Evolutionary conservation across 92 coral and sea anemone genomes (phyloP), one percentile per base, ranked within the genome.

Genomic region (Siderastrea siderea): DNA sequence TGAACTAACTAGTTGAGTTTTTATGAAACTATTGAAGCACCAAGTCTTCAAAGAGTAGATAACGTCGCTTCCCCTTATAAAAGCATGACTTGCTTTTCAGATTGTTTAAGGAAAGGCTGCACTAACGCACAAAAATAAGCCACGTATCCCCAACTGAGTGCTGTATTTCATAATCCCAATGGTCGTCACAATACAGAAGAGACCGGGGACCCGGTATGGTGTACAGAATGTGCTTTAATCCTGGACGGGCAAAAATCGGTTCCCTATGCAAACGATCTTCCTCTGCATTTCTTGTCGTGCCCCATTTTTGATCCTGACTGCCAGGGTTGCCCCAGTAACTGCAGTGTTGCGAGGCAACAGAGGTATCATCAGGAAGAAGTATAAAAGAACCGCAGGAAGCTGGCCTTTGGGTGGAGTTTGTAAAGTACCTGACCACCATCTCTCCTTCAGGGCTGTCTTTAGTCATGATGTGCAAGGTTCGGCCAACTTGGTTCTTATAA

Each of bases 401-500:
- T 55, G 79, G 85, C 5, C 58, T 16, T 7, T 16, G 43, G 26
- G 79, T 48, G 4, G 50, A 17, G 48, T 15, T 48, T n/a, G 61
- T 74, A 14, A 49, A 74, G 61, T 65, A 89, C 79, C 80, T 89
- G 43, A 89, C 63, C 63, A 84, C 93, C 15, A 46, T 79, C 70
- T 78, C 51, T 11, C 93, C 93, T 54, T 58, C 48, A 9, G 47
- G 49, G 19, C 71, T 62, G 14, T 17, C 49, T 45, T 53, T 79
- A 45, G 89, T 90, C 93, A 84, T 90, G 81, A 90, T 90, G 77
- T 90, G 93, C 50, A 90, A 50, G 19, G 72, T 84, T 84, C 82
- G 71, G 2, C 78, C 87, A 53, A 72, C 87, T 38, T 46, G 47
- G 52, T 60, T 68, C 63, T 90, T 90, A 9, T 69, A 66, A 46